phyloP scores from a whole-genome alignment of 2,888 invertebrate species.

The Eupithecia inturbata region DNA sequence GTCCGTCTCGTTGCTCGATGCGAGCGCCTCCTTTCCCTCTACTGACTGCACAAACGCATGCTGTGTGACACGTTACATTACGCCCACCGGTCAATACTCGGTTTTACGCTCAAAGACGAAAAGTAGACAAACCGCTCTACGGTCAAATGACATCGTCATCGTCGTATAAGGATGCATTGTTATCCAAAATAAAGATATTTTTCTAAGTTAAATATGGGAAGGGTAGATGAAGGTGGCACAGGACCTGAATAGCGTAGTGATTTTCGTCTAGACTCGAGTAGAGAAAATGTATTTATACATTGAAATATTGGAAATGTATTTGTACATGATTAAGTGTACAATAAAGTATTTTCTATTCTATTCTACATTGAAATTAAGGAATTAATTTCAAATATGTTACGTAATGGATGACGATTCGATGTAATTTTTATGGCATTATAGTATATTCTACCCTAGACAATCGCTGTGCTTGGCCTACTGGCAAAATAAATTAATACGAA shows the following conservation, averaged over 20 bases:
- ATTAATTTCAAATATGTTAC: neutral
- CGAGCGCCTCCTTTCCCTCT: too few species aligned
- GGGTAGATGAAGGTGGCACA: too few species aligned
- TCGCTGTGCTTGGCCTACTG: neutral
- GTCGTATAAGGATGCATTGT: neutral
- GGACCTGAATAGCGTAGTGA: neutral
- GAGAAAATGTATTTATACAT: neutral
- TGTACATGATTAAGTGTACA: too few species aligned
- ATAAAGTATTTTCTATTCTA: too few species aligned
- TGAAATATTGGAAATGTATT: too few species aligned
- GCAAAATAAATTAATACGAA: neutral
- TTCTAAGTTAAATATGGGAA: too few species aligned
- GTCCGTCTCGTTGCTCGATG: too few species aligned
- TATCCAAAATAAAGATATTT: too few species aligned
- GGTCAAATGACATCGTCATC: too few species aligned
- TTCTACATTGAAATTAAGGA: neutral
- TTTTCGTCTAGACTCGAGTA: neutral
- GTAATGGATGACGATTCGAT: neutral
- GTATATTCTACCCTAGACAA: neutral
- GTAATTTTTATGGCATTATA: neutral
- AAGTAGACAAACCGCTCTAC: neutral
- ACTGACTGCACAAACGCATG: too few species aligned
- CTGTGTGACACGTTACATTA: too few species aligned
- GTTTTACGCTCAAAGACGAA: neutral
- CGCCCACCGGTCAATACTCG: too few species aligned